Evolutionary conservation across 2,797 vertebrate species (phyloP), one percentile per base, ranked within the genome.

Genomic region (Syngnathus rostellatus): DNA sequence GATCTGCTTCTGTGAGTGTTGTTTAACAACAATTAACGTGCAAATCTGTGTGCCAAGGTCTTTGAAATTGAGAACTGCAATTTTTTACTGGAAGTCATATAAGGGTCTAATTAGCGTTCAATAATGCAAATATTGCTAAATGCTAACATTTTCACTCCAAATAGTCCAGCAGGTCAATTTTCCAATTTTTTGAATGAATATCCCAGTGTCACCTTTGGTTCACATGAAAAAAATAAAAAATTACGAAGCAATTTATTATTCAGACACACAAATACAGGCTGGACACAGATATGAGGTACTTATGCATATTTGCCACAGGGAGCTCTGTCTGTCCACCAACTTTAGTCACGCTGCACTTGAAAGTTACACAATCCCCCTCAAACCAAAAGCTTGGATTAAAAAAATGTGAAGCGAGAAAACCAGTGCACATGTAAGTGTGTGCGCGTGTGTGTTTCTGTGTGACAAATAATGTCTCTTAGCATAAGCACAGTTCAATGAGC

Each of bases 271-370:
- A 65, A 63, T 66, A 69, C 62, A 72, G 8, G n/a, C 43, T 61
- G 41, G 39, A 69, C 37, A 53, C 63, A 72, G 23, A 72, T 58
- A 59, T n/a, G 58, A 71, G 61, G 46, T 83, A 66, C 84, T 81
- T 83, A 64, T 76, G 76, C 73, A n/a, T 76, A 66, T 67, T 69
- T 72, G 76, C 85, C 73, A 71, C 74, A 67, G 80, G 85, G 78
- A 38, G 50, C 1, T 46, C 68, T 76, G 76, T 77, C 79, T 83
- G 82, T 84, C 88, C 81, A 72, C 74, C 83, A 80, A 78, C 83
- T 86, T 88, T 84, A 84, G 83, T 85, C 76, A 86, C 68, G 76
- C 74, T 86, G 84, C 65, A 72, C 73, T 83, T 82, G 80, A 86
- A 85, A 77, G 74, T 69, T 83, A 79, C 79, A 85, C 74, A 72